Conservation (phyloP, 2,888 invertebrate genomes). For the Aleiodes testaceus region DNA sequence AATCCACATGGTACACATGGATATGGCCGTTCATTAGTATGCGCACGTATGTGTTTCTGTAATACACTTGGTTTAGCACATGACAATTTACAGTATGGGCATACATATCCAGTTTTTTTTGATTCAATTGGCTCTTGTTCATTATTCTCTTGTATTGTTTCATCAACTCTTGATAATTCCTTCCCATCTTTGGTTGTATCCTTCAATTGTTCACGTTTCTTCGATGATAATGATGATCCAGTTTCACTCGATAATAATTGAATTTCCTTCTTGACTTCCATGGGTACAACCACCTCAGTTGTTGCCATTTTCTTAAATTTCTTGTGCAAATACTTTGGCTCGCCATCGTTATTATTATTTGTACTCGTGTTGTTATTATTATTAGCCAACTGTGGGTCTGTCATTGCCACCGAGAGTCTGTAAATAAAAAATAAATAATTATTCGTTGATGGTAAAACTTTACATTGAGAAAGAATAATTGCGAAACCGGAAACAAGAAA, state of each 20-base stretch:
- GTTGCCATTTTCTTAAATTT: conserved; percentile 93
- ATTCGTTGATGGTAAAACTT: conserved; percentile 51
- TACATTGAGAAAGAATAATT: conserved; percentile 51
- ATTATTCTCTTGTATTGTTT: conserved; percentile 60
- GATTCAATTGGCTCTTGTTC: conserved; percentile 59
- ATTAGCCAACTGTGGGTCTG: conserved; percentile 69
- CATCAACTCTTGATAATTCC: conserved; percentile 51
- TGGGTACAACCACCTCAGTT: conserved; percentile 66
- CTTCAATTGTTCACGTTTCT: conserved; percentile 54
- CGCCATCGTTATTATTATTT: conserved; percentile 67
- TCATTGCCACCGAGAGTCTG: conserved; percentile 68
- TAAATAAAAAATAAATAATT: conserved; percentile 39
- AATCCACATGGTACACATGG: conserved; percentile 92
- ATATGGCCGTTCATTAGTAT: conserved; percentile 94
- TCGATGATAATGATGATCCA: conserved; percentile 47
- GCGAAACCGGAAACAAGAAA: conserved; percentile 61
- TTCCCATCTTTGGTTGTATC: conserved; percentile 56
- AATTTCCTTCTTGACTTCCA: conserved; percentile 62
- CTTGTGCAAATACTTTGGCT: conserved; percentile 90
- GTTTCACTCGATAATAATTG: conserved; percentile 33
- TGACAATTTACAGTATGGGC: conserved; percentile 89
- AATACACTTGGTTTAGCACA: conserved; percentile 95
- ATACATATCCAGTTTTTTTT: conserved; percentile 82
- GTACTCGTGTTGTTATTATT: conserved; percentile 54
- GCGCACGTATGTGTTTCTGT: conserved; percentile 94